phyloP scores from a whole-genome alignment of 2,113 vertebrate genomes.

The Bettongia penicillata region DNA sequence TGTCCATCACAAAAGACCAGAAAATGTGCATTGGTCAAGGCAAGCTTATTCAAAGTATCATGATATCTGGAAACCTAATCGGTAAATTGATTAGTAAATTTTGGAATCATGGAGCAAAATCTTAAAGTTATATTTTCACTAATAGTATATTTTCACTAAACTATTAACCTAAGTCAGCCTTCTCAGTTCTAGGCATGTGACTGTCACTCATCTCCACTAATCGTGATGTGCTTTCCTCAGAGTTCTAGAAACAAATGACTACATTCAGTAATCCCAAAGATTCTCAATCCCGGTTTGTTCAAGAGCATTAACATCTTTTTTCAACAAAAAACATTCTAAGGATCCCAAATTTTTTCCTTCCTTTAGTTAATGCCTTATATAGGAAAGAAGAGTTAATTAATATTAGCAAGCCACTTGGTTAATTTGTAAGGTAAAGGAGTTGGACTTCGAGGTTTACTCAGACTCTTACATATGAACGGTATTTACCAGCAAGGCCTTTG shows the following conservation, averaged over 20 bases:
- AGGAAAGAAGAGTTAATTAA: background rate
- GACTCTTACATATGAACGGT: background rate
- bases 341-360: background rate
- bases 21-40: background rate
- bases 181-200: background rate
- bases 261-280: background rate
- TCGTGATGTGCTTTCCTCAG: background rate
- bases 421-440: background rate
- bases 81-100: background rate
- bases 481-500: background rate
- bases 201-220: background rate
- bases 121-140: background rate
- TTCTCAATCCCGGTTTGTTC: background rate
- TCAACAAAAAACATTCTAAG: background rate
- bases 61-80: background rate
- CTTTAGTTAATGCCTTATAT: background rate
- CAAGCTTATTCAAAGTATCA: background rate
- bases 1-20: background rate
- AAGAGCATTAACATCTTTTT: background rate
- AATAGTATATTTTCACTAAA: background rate
- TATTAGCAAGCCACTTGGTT: background rate
- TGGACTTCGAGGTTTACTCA: background rate
- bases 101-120: background rate
- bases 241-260: background rate
- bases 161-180: background rate